These are phyloP conservation scores for Carposina sasakii DNA, from an alignment of 1,140 invertebrate species.

Conservation along the genomic window DNA sequence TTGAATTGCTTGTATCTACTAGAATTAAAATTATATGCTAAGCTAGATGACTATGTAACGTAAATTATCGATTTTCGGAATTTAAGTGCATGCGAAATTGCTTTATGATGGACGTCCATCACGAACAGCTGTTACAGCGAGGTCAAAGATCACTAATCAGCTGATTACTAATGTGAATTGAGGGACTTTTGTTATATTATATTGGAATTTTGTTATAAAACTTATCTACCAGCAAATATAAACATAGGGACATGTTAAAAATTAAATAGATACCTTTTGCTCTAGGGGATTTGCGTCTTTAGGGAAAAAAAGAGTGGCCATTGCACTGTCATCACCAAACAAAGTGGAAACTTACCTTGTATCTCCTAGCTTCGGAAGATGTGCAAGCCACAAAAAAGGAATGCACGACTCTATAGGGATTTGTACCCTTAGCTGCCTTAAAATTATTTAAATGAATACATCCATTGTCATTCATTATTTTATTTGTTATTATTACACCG, in stretches of 20 bases:
- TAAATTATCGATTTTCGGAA: too few species aligned
- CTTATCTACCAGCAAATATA: too few species aligned
- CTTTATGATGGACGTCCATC: not conserved
- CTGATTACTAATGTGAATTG: slow-evolving; percentile 38
- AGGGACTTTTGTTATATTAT: too few species aligned
- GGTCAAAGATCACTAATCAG: slow-evolving; percentile 62
- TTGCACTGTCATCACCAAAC: too few species aligned
- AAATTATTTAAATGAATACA: slow-evolving; percentile 85
- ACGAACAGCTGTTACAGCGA: slow-evolving; percentile 51
- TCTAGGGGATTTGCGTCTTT: too few species aligned
- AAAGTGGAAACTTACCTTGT: slow-evolving; percentile 79
- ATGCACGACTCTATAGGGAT: slow-evolving; percentile 83
- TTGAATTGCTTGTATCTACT: not conserved
- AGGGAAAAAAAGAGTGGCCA: too few species aligned
- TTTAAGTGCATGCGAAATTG: too few species aligned
- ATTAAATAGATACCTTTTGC: too few species aligned
- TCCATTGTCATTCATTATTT: slow-evolving; percentile 79
- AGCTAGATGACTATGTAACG: too few species aligned
- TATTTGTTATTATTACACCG: slow-evolving; percentile 36
- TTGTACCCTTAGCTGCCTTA: slow-evolving; percentile 82
- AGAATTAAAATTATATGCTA: too few species aligned
- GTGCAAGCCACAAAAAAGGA: slow-evolving; percentile 83
- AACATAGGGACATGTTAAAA: too few species aligned
- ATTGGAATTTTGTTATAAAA: too few species aligned
- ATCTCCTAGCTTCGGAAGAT: slow-evolving; percentile 78